Evolutionary conservation across 2,888 invertebrate species (phyloP).

Genomic region (Tiliacea citrago): DNA sequence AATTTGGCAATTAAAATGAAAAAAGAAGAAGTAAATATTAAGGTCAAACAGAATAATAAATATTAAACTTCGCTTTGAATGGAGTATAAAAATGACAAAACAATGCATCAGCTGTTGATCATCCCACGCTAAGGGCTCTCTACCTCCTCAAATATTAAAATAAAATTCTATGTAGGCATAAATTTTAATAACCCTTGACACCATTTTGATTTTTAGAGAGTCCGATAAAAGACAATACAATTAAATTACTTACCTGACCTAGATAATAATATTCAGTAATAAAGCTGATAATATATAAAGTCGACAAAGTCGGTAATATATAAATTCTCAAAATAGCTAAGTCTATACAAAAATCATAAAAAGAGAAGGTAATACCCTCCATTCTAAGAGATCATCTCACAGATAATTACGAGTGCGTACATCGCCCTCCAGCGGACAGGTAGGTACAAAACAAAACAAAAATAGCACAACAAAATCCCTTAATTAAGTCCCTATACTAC

Average conservation of each 20-base stretch:
- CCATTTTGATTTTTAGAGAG: background rate
- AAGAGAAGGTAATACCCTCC: background rate
- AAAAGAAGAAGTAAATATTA: slow-evolving; percentile 27
- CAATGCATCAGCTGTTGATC: slow-evolving; percentile 46
- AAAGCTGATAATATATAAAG: background rate
- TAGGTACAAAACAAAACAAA: slow-evolving; percentile 21
- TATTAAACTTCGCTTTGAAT: slow-evolving; percentile 28
- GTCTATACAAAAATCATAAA: background rate
- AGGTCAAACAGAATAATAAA: slow-evolving; percentile 19
- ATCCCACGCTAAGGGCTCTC: slow-evolving; percentile 40
- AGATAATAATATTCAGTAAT: background rate
- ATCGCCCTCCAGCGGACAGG: slow-evolving; percentile 8
- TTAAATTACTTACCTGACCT: background rate
- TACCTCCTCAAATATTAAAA: slow-evolving; percentile 7
- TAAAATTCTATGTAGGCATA: background rate
- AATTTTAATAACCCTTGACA: background rate
- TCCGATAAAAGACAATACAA: background rate
- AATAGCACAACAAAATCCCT: slow-evolving; percentile 23
- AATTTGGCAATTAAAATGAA: slow-evolving; percentile 1
- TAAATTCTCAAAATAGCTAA: background rate
- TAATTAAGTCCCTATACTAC: slow-evolving; percentile 54
- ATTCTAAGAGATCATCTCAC: slow-evolving; percentile 1
- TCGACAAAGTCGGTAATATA: too few relatives aligned
- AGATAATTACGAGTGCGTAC: slow-evolving; percentile 22
- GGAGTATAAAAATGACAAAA: slow-evolving; percentile 47